Evolutionary conservation across 2,797 vertebrate genomes (phyloP).

Genomic region (Psittacula derbiana): DNA sequence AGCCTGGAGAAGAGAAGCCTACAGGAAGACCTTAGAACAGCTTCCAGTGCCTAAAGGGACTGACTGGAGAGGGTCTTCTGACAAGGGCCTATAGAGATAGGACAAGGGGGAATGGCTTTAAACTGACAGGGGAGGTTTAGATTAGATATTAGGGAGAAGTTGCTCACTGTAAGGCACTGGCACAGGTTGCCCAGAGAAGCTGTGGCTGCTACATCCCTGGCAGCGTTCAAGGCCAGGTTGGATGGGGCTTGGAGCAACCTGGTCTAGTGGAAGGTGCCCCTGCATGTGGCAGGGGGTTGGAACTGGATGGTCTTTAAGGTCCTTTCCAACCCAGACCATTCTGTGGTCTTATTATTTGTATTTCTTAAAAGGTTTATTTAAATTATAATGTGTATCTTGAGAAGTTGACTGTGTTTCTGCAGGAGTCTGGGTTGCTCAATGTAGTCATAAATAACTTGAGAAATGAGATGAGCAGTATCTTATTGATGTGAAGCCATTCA

Average conservation of each 20-base stretch:
- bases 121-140: not conserved
- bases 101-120: not conserved
- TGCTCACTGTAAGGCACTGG: not conserved
- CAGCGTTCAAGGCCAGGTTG: not conserved
- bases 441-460: not conserved
- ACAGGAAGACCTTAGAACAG: not conserved
- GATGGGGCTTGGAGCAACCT: not conserved
- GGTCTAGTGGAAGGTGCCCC: not conserved
- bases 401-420: not conserved
- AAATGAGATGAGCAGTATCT: not conserved
- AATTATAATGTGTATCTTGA: not conserved
- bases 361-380: not conserved
- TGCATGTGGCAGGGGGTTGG: not conserved
- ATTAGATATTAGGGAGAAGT: not conserved
- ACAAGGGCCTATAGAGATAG: not conserved
- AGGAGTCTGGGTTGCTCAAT: not conserved
- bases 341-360: not conserved
- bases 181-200: not conserved
- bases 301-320: not conserved
- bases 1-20: not conserved
- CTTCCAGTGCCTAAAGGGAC: not conserved
- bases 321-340: not conserved
- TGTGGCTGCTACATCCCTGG: not conserved
- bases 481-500: not conserved
- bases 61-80: not conserved